Conservation (phyloP, 2,888 invertebrate genomes). For the Lasioglossum villosulum region DNA sequence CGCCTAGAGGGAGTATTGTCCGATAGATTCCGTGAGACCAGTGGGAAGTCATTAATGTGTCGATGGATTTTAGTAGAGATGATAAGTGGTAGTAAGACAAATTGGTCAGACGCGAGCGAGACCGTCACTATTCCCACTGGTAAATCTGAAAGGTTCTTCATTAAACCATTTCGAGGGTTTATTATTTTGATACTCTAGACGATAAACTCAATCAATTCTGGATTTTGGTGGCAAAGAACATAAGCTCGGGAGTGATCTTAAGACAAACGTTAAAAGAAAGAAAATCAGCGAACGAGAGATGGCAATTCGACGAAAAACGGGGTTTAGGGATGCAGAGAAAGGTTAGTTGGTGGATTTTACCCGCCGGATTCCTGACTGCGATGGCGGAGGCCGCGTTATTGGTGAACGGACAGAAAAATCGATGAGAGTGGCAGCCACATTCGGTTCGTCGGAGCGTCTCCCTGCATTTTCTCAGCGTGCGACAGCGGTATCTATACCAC, state of each 20-base stretch:
- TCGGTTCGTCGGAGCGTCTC: conserved; percentile 67
- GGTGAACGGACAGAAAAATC: conserved; percentile 81
- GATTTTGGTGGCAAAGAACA: neutral
- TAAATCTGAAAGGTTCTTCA: neutral
- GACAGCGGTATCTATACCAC: conserved; percentile 46
- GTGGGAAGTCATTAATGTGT: neutral
- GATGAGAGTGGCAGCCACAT: conserved; percentile 73
- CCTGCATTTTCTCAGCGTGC: conserved; percentile 67
- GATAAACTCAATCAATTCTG: neutral
- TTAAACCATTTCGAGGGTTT: neutral
- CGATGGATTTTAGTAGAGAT: neutral
- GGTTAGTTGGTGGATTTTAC: conserved; percentile 60
- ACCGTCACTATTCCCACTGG: neutral
- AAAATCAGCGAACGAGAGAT: neutral
- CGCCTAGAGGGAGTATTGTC: neutral
- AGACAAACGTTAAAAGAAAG: neutral
- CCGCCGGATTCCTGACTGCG: conserved; percentile 72
- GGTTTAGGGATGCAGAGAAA: neutral
- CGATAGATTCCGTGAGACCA: neutral
- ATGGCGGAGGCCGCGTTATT: conserved; percentile 75
- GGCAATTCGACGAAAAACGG: neutral
- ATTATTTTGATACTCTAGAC: neutral
- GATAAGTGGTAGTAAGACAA: neutral
- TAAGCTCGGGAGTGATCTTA: neutral
- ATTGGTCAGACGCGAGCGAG: neutral